These are phyloP conservation scores for Melierax canorus DNA, from an alignment of 2,113 vertebrate genomes.

Conservation along the genomic window DNA sequence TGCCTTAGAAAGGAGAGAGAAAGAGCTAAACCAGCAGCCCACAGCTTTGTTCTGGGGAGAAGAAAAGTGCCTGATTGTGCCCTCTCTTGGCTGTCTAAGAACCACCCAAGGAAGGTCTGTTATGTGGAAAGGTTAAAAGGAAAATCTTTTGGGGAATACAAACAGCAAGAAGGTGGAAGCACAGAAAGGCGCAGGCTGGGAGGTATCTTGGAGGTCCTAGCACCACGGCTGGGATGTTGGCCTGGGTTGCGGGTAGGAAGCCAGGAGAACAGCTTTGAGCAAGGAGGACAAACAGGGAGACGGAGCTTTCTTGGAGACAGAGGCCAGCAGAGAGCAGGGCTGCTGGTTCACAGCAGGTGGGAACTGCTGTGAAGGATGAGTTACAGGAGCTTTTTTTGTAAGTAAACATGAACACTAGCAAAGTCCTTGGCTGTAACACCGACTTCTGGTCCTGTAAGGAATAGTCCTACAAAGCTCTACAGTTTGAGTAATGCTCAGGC, in stretches of 20 bases:
- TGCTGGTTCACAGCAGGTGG: not conserved
- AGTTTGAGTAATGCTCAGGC: not conserved
- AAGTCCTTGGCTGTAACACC: not conserved
- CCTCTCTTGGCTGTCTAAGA: not conserved
- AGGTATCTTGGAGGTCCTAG: not conserved
- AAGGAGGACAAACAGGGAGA: not conserved
- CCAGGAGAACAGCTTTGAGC: not conserved
- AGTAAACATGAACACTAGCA: not conserved
- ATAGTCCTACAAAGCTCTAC: not conserved
- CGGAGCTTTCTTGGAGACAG: not conserved
- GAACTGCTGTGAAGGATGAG: not conserved
- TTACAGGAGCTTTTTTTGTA: not conserved
- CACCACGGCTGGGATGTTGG: not conserved
- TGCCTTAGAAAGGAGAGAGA: not conserved
- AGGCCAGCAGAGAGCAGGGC: not conserved
- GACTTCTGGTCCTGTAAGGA: not conserved
- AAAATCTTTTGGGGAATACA: not conserved
- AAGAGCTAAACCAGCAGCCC: not conserved
- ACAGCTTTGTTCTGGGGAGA: not conserved
- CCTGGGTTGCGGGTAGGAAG: not conserved
- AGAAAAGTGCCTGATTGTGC: not conserved
- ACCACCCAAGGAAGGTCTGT: not conserved
- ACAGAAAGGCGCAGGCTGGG: fast-evolving
- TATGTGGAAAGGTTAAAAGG: not conserved
- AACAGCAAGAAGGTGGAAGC: not conserved